phyloP scores from a whole-genome alignment of 2,888 invertebrate genomes.

The Melitaea athalia region DNA sequence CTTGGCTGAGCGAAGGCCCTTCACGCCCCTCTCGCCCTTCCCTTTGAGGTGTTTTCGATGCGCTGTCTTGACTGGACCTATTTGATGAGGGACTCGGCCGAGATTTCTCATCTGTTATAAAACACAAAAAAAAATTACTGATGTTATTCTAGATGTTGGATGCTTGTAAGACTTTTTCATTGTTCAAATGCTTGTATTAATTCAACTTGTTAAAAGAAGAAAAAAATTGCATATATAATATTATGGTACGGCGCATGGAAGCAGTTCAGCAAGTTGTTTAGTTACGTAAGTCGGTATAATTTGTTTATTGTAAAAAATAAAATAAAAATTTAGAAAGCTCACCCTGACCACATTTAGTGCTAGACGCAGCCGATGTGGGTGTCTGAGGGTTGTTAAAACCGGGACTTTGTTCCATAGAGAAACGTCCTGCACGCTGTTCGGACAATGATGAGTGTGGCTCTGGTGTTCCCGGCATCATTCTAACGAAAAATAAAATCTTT shows the following conservation, averaged over 20 bases:
- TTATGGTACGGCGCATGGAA: no score
- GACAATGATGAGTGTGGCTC: constrained; percentile 72
- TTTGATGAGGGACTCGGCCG: constrained; percentile 78
- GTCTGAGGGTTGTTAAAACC: constrained; percentile 80
- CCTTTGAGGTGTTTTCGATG: constrained; percentile 74
- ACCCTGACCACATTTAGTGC: constrained; percentile 66
- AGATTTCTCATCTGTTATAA: constrained; percentile 71
- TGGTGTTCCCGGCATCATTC: constrained; percentile 80
- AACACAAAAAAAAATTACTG: not conserved
- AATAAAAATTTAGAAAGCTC: constrained; percentile 36
- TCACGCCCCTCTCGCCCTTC: constrained; percentile 38
- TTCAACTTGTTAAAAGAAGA: no score
- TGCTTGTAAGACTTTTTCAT: no score
- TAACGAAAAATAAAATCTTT: constrained; percentile 36
- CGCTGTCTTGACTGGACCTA: constrained; percentile 72
- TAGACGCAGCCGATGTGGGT: constrained; percentile 59
- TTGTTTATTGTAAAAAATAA: not conserved
- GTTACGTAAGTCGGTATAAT: not conserved
- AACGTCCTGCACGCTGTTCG: constrained; percentile 72
- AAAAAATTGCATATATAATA: no score
- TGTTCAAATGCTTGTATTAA: no score
- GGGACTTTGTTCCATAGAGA: constrained; percentile 78
- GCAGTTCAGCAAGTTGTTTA: not conserved
- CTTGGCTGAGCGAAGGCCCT: constrained; percentile 55
- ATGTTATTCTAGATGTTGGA: no score